Evolutionary conservation across 1,140 invertebrate genomes (phyloP).

Genomic region (Hetaerina americana): DNA sequence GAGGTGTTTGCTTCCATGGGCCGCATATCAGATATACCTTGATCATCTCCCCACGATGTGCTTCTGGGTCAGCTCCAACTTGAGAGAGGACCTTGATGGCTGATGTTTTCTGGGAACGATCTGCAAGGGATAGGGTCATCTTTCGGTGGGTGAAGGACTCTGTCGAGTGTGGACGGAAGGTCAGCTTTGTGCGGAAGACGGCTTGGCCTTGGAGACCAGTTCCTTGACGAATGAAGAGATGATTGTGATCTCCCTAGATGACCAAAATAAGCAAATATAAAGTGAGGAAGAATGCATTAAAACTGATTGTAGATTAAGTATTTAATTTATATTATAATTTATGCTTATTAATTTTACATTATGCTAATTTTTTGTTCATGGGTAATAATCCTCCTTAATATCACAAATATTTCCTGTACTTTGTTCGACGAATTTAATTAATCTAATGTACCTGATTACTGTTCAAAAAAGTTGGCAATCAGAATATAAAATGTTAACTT

Average conservation of each 20-base stretch:
- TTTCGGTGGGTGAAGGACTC: conserved; percentile 97
- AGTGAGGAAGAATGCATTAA: background rate
- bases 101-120: conserved; percentile 89
- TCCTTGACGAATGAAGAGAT: conserved; percentile 91
- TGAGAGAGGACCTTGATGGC: conserved; percentile 94
- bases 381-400: too few relatives aligned
- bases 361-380: too few relatives aligned
- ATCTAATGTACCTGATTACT: too few relatives aligned
- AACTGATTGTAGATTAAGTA: background rate
- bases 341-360: too few relatives aligned
- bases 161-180: conserved; percentile 94
- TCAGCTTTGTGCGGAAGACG: conserved; percentile 91
- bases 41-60: conserved; percentile 76
- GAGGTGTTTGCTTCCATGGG: too few relatives aligned
- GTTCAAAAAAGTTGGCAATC: too few relatives aligned
- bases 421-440: too few relatives aligned
- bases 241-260: conserved; percentile 78
- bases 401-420: too few relatives aligned
- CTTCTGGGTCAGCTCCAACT: conserved; percentile 87
- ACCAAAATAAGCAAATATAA: conserved; percentile 22
- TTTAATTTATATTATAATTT: background rate
- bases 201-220: conserved; percentile 95
- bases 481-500: too few relatives aligned
- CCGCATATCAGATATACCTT: conserved; percentile 47
- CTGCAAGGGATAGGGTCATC: conserved; percentile 94